A percentile compares a stretch with the other conserved stretches of the same genome.
These are phyloP conservation scores for Zaprionus capensis DNA, from an alignment of 1,140 invertebrate genomes.

Conservation along the genomic window DNA sequence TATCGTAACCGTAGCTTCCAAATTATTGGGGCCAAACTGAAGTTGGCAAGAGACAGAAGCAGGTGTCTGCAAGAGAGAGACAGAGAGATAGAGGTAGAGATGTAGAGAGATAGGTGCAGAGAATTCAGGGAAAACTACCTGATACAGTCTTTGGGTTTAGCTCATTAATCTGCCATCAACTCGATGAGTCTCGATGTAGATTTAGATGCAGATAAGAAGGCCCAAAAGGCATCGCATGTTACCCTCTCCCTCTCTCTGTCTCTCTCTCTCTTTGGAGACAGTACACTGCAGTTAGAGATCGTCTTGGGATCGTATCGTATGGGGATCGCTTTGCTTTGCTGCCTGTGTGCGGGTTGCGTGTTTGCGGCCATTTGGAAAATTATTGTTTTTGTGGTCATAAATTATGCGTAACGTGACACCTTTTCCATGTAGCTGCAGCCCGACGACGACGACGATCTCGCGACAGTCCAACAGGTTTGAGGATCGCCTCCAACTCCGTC, in stretches of 20 bases:
- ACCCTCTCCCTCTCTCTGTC: background rate
- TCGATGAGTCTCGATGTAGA: slow-evolving; percentile 43
- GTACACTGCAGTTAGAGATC: background rate
- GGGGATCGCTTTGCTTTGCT: background rate
- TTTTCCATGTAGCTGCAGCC: slow-evolving; percentile 63
- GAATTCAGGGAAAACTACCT: slow-evolving; percentile 19
- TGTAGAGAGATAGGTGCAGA: background rate
- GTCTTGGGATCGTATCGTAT: background rate
- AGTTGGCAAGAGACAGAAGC: slow-evolving; percentile 18
- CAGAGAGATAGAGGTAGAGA: background rate
- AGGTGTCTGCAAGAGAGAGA: background rate
- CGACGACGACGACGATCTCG: background rate
- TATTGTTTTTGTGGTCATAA: slow-evolving; percentile 74
- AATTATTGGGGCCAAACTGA: slow-evolving; percentile 35
- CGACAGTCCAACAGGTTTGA: slow-evolving; percentile 54
- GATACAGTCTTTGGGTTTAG: slow-evolving; percentile 5
- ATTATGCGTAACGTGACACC: slow-evolving; percentile 84
- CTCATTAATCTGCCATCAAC: slow-evolving; percentile 61
- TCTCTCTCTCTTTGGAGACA: background rate
- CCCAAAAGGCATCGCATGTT: background rate
- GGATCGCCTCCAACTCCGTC: slow-evolving; percentile 18
- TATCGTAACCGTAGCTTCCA: slow-evolving; percentile 7
- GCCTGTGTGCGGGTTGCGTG: slow-evolving; percentile 28
- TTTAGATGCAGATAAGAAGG: slow-evolving; percentile 22
- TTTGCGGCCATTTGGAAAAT: slow-evolving; percentile 58